These are phyloP conservation scores for Gerris lacustris DNA, from an alignment of 2,888 invertebrate genomes.

Conservation along the genomic window DNA sequence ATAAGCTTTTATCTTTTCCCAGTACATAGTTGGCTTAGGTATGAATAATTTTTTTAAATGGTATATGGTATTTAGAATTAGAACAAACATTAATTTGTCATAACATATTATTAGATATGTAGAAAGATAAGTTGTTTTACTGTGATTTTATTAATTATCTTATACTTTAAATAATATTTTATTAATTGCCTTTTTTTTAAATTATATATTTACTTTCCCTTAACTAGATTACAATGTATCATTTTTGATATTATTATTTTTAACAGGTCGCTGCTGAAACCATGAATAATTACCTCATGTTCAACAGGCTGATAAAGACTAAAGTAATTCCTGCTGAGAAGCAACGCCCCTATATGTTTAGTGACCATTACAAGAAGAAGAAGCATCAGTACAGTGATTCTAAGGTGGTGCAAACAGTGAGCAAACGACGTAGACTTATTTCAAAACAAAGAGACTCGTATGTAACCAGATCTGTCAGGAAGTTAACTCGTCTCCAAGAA, in stretches of 20 bases:
- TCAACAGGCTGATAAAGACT: slow-evolving; percentile 64
- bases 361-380: background rate
- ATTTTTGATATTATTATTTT: background rate
- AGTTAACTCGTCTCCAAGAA: background rate
- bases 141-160: too few species aligned
- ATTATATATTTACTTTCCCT: too few species aligned
- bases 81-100: too few species aligned
- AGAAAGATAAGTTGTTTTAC: too few species aligned
- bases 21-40: too few species aligned
- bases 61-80: too few species aligned
- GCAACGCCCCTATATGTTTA: background rate
- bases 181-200: too few species aligned
- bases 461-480: background rate
- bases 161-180: too few species aligned
- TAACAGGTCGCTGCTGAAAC: slow-evolving; percentile 61
- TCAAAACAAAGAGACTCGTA: background rate
- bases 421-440: background rate
- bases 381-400: background rate
- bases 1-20: too few species aligned
- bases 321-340: slow-evolving; percentile 3
- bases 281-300: slow-evolving; percentile 97
- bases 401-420: background rate
- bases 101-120: too few species aligned
- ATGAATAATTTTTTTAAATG: too few species aligned
- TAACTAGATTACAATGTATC: too few species aligned